Evolutionary conservation across 1,140 invertebrate species (phyloP), one percentile per base, ranked within the genome.

Genomic region (Ips nitidus): DNA sequence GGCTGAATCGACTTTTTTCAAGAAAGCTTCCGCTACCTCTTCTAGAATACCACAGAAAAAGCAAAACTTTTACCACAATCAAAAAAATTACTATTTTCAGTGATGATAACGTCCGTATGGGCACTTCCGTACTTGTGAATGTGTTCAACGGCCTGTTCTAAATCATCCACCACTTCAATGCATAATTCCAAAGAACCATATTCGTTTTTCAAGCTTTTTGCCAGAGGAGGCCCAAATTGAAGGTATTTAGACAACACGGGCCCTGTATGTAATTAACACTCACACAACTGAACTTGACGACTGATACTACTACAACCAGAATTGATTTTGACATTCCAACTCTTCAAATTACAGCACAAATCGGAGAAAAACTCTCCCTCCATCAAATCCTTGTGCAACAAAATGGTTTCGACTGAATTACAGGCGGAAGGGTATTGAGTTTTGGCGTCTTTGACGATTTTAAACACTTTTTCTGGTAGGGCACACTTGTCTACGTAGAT

Each of bases 381-480:
- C 75, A 95, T 84, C 65, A 95, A 88, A 74, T 90, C 89, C 78
- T 94, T 90, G 79, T 99, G 97, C 43, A 99, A 86, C 1, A 99
- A 83, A 7, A 99, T 83, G 0, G 98, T 99, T 83, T 99, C 98
- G 91, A 98, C 97, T 2, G 98, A 94, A 80, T 99, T 99, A 82
- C 98, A 99, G 37, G 97, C 98, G 0, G 97, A 93, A 7, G 98
- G 97, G 83, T 99, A 99, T 81, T 99, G 96, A 81, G 97, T 99
- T 83, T 99, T 99, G 0, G 97, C 90, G 80, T 99, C 98, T 42
- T 88, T 85, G 0, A 98, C 90, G 66, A 99, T 96, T 80, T 88
- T 93, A 42, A 97, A 71, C 1, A 95, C 94, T 81, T 94, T 98
- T 0, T 86, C 78, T 1, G 91, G 80, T 80, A 98, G 93, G 1